Evolutionary conservation across 1,140 invertebrate species (phyloP).

Genomic region (Cataglyphis hispanica): DNA sequence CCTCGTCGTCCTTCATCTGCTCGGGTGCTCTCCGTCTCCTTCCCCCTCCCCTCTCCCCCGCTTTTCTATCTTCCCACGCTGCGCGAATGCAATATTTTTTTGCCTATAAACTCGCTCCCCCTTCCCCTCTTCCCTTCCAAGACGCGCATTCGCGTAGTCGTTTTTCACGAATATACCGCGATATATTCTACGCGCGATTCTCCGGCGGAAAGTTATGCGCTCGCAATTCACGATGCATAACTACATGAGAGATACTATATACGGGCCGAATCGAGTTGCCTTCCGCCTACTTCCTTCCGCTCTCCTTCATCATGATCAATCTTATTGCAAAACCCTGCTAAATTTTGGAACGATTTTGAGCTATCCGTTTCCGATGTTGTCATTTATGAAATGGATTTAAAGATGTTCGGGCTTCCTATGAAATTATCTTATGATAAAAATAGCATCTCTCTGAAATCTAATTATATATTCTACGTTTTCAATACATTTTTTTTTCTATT

Average conservation of each 20-base stretch:
- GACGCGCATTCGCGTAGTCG: conserved; percentile 33
- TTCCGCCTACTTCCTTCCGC: too few species aligned
- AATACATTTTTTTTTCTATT: neutral
- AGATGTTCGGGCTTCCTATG: neutral
- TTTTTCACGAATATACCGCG: conserved; percentile 56
- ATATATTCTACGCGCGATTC: conserved; percentile 58
- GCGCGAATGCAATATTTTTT: conserved; percentile 63
- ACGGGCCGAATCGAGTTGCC: conserved; percentile 4
- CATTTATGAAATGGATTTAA: neutral
- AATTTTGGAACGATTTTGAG: conserved; percentile 11
- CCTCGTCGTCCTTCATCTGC: conserved; percentile 49
- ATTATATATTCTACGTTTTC: neutral
- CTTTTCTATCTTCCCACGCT: conserved; percentile 30
- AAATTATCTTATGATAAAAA: neutral
- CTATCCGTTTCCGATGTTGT: neutral
- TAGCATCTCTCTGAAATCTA: neutral
- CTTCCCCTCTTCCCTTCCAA: conserved; percentile 19
- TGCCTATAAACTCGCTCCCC: conserved; percentile 57
- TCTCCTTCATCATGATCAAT: conserved; percentile 17
- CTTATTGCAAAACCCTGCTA: conserved; percentile 20
- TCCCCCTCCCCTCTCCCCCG: conserved; percentile 34
- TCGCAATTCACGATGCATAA: conserved; percentile 61
- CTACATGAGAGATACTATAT: conserved; percentile 46
- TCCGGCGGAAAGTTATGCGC: conserved; percentile 48
- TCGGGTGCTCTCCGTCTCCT: conserved; percentile 7